Percentiles rank a stretch among this genome's conserved stretches.
Evolutionary conservation across 2,113 vertebrate genomes (phyloP).

Genomic region (Psettodes erumei): DNA sequence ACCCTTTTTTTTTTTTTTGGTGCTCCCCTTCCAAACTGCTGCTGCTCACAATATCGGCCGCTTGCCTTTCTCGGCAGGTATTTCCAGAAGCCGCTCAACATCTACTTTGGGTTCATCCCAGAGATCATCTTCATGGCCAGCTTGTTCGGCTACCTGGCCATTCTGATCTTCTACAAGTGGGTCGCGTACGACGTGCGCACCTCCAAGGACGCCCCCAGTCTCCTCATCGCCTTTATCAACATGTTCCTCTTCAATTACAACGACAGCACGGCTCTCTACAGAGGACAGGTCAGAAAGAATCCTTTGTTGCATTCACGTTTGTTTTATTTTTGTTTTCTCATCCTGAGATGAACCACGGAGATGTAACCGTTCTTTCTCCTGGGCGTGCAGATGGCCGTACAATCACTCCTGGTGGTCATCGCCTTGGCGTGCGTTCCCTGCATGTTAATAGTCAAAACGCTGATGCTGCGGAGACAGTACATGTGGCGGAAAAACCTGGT

Average conservation of each 20-base stretch:
- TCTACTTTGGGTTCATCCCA: conserved; percentile 96
- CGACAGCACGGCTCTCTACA: conserved; percentile 89
- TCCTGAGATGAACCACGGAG: not conserved
- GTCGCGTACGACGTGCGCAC: conserved; percentile 85
- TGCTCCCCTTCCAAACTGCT: too few relatives aligned
- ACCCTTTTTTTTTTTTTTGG: not conserved
- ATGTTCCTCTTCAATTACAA: conserved; percentile 97
- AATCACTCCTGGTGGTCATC: conserved; percentile 90
- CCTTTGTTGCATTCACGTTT: too few relatives aligned
- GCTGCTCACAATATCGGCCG: too few relatives aligned
- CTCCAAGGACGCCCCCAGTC: conserved; percentile 91
- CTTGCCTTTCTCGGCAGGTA: conserved; percentile 82
- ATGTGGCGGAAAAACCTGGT: conserved; percentile 91
- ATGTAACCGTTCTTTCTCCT: not conserved
- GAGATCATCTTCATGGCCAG: conserved; percentile 95
- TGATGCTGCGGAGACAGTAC: conserved; percentile 91
- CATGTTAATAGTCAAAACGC: conserved; percentile 95
- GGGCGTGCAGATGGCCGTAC: conserved; percentile 85
- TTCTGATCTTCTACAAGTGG: conserved; percentile 98
- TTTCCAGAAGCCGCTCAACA: conserved; percentile 95
- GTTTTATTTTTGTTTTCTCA: not conserved
- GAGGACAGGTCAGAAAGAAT: conserved; percentile 90
- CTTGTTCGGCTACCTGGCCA: conserved; percentile 94
- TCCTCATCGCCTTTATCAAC: conserved; percentile 98
- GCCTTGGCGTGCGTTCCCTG: conserved; percentile 93